Evolutionary conservation across 1,140 invertebrate genomes (phyloP).

Genomic region (Brachionus plicatilis): DNA sequence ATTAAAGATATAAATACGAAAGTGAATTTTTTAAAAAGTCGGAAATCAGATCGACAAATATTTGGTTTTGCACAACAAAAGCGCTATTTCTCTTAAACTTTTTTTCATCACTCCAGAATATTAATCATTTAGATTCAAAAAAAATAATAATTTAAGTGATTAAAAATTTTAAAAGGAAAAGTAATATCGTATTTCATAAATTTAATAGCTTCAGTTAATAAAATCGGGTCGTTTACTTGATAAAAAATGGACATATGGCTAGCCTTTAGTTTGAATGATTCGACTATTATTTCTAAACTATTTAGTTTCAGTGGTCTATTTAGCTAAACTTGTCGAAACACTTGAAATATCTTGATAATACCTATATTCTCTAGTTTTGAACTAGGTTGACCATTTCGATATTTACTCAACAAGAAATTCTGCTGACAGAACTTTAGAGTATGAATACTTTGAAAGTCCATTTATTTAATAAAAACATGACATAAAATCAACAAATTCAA

Average conservation of each 20-base stretch:
- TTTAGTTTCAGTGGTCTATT: slow-evolving; percentile 34
- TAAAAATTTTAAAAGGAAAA: neutral
- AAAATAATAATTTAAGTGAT: neutral
- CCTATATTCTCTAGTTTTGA: neutral
- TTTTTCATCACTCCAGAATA: neutral
- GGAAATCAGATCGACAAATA: neutral
- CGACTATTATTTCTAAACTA: slow-evolving; percentile 22
- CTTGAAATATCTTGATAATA: slow-evolving; percentile 21
- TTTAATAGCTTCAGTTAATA: neutral
- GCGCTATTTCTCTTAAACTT: neutral
- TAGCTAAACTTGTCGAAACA: neutral
- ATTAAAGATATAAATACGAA: neutral
- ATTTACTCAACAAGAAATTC: neutral
- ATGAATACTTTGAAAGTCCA: neutral
- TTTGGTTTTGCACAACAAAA: neutral
- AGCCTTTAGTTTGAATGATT: neutral
- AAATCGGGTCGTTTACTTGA: slow-evolving; percentile 31
- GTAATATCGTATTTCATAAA: neutral
- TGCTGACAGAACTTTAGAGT: neutral
- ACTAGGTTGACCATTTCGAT: neutral
- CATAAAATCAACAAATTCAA: neutral
- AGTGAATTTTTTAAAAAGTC: neutral
- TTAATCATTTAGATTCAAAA: neutral
- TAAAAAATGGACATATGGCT: slow-evolving; percentile 22
- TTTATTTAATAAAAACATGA: neutral